phyloP scores from a whole-genome alignment of 2,797 vertebrate species.

The Pyrocephalus nanus region DNA sequence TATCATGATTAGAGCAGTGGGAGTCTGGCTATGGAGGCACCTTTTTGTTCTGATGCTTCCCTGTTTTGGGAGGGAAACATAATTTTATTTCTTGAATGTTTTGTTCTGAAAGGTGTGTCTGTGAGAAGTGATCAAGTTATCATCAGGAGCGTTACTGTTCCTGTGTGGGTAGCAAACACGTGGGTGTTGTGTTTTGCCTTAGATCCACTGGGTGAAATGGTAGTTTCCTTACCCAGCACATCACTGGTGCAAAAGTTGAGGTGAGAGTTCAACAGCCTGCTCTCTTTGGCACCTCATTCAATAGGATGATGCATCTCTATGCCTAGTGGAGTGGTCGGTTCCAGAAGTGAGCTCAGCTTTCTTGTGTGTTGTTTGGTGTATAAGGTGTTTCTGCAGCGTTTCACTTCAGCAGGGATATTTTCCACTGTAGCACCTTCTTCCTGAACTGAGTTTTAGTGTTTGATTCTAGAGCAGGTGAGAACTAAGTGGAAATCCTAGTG shows the following conservation, averaged over 20 bases:
- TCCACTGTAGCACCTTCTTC: background rate
- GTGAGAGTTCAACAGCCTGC: background rate
- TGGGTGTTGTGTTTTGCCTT: background rate
- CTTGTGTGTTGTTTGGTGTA: background rate
- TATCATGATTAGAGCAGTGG: background rate
- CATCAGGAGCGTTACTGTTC: background rate
- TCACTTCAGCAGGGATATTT: background rate
- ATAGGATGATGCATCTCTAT: background rate
- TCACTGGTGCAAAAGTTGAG: background rate
- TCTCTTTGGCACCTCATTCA: background rate
- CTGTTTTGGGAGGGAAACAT: background rate
- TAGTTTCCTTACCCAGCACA: background rate
- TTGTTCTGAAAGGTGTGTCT: background rate
- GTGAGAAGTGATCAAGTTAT: background rate
- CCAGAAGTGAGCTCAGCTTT: background rate
- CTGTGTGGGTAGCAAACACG: rapidly evolving
- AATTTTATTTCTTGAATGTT: background rate
- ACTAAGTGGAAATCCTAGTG: slow-evolving; percentile 23
- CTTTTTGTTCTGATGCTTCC: background rate
- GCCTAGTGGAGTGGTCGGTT: background rate
- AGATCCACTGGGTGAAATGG: background rate
- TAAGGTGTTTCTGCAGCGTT: background rate
- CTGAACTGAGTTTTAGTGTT: background rate
- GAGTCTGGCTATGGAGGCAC: background rate
- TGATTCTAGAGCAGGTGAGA: background rate